Conservation (phyloP, 2,113 vertebrate genomes). For the Dolichotis patagonum region DNA sequence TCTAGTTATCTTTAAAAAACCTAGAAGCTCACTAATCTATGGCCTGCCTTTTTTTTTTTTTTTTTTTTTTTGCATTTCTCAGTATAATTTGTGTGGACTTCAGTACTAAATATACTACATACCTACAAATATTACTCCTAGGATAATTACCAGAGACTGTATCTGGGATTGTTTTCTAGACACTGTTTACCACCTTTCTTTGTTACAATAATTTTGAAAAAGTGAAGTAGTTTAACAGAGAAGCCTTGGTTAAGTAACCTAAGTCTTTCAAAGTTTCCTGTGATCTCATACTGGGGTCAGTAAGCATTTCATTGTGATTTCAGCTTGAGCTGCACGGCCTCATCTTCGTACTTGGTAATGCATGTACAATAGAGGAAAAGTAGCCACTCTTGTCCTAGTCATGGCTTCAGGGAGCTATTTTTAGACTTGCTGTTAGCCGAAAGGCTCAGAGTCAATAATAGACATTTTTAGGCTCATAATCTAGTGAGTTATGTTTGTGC, state of each 20-base stretch:
- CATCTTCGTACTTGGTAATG: neutral
- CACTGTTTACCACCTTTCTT: slow-evolving; percentile 25
- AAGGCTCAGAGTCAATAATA: neutral
- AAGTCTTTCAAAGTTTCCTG: neutral
- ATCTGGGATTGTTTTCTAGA: neutral
- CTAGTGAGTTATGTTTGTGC: neutral
- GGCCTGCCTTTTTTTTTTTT: neutral
- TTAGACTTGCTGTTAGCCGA: too few species aligned
- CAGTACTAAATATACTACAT: slow-evolving; percentile 13
- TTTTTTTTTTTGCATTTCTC: neutral
- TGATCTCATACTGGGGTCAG: neutral
- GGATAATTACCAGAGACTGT: neutral
- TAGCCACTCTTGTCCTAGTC: neutral
- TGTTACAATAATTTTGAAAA: slow-evolving; percentile 42
- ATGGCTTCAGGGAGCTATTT: neutral
- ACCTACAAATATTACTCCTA: slow-evolving; percentile 21
- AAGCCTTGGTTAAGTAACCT: slow-evolving; percentile 35
- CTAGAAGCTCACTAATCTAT: neutral
- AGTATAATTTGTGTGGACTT: neutral
- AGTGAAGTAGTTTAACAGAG: neutral
- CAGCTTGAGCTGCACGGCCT: neutral
- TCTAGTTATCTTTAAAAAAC: slow-evolving; percentile 22
- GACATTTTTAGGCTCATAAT: neutral
- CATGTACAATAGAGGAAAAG: neutral
- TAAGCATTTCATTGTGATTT: neutral